Evolutionary conservation across 1,140 invertebrate species (phyloP).

Genomic region (Cardiocondyla obscurior): DNA sequence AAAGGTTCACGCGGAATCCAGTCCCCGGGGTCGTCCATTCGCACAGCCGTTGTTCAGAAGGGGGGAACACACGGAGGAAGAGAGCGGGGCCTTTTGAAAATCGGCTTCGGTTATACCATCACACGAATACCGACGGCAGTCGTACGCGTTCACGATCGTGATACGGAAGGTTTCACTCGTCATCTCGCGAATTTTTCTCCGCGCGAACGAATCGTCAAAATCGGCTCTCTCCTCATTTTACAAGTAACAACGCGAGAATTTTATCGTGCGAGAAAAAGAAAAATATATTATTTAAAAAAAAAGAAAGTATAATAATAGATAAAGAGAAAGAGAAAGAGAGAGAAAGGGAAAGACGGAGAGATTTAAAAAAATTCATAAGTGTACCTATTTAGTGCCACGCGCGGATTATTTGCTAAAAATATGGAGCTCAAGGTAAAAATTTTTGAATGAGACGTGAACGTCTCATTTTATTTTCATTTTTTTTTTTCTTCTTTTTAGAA

Average conservation of each 20-base stretch:
- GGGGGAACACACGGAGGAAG: background rate
- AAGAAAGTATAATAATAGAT: background rate
- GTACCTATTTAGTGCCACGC: background rate
- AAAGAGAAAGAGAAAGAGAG: background rate
- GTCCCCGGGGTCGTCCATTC: background rate
- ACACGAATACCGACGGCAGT: conserved; percentile 56
- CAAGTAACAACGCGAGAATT: background rate
- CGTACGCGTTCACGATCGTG: conserved; percentile 50
- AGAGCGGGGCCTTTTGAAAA: conserved; percentile 63
- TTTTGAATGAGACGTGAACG: background rate
- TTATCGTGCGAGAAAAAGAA: background rate
- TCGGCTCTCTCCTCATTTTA: background rate
- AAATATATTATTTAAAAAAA: background rate
- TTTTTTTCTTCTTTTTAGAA: no score
- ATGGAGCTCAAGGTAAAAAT: conserved; percentile 44
- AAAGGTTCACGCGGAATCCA: conserved; percentile 40
- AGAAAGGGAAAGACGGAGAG: background rate
- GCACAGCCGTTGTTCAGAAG: background rate
- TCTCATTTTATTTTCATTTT: no score
- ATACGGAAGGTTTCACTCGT: conserved; percentile 28
- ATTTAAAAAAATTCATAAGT: no score
- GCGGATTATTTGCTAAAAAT: background rate
- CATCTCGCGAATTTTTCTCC: background rate
- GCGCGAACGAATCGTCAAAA: background rate
- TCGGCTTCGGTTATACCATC: conserved; percentile 54